phyloP scores from a whole-genome alignment of 2,888 invertebrate genomes.

The Pheosia gnoma region DNA sequence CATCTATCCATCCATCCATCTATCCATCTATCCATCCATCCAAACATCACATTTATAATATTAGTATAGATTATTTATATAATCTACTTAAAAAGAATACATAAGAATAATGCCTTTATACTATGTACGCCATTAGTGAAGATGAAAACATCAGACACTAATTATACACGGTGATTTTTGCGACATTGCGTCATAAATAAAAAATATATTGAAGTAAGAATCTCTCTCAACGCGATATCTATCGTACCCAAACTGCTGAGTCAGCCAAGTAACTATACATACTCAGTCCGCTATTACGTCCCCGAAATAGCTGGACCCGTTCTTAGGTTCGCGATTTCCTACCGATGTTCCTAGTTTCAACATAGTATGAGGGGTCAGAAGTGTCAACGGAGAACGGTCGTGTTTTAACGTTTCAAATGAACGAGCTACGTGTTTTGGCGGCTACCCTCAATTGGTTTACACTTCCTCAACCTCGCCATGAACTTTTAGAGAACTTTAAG shows the following conservation, averaged over 20 bases:
- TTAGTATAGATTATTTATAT: too few relatives aligned
- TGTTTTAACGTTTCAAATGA: slow-evolving; percentile 69
- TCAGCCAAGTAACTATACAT: slow-evolving; percentile 69
- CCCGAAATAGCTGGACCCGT: slow-evolving; percentile 60
- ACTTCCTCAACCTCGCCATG: slow-evolving; percentile 43
- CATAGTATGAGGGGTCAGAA: slow-evolving; percentile 22
- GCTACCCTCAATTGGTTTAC: slow-evolving; percentile 69
- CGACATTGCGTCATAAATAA: too few relatives aligned
- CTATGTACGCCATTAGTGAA: too few relatives aligned
- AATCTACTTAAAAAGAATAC: too few relatives aligned
- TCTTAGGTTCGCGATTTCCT: slow-evolving; percentile 9
- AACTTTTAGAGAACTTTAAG: slow-evolving; percentile 20
- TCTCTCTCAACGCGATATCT: slow-evolving; percentile 52
- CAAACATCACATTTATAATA: too few relatives aligned
- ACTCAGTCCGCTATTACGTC: slow-evolving; percentile 65
- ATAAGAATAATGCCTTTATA: too few relatives aligned
- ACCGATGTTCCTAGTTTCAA: slow-evolving; percentile 22
- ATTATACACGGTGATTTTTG: too few relatives aligned
- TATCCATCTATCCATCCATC: too few relatives aligned
- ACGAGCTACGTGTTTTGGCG: slow-evolving; percentile 80
- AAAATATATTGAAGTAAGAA: slow-evolving; percentile 18
- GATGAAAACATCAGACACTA: too few relatives aligned
- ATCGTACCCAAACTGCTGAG: slow-evolving; percentile 72
- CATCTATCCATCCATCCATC: too few relatives aligned
- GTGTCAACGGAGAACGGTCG: slow-evolving; percentile 56